Evolutionary conservation across 2,888 invertebrate genomes (phyloP).

Genomic region (Shargacucullia verbasci): DNA sequence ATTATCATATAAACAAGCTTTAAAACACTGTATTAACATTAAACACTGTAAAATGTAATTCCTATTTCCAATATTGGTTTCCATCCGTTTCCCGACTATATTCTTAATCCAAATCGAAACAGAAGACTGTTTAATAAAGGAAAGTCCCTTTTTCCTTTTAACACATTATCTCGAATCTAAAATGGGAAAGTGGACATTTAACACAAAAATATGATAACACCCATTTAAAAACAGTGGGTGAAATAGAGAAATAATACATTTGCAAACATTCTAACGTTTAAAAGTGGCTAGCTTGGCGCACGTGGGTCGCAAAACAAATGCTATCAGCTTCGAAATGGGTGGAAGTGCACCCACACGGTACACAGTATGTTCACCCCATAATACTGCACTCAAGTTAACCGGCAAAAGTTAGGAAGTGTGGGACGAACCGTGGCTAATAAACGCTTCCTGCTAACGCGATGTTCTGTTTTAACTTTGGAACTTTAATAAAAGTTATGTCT

Average conservation of each 20-base stretch:
- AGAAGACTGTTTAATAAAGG: too few species aligned
- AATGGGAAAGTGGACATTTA: not conserved
- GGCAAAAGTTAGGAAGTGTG: conserved; percentile 23
- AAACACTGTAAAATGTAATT: too few species aligned
- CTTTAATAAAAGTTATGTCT: conserved; percentile 8
- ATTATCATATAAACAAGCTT: too few species aligned
- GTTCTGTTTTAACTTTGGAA: conserved; percentile 17
- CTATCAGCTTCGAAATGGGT: conserved; percentile 19
- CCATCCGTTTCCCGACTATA: too few species aligned
- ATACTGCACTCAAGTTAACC: conserved; percentile 30
- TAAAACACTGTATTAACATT: too few species aligned
- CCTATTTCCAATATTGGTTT: too few species aligned
- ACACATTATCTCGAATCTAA: not conserved
- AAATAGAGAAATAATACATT: conserved; percentile 17
- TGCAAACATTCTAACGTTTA: conserved; percentile 14
- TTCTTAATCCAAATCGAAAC: too few species aligned
- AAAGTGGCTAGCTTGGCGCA: conserved; percentile 15
- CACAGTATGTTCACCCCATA: conserved; percentile 3
- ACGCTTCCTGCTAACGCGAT: conserved; percentile 15
- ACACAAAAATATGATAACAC: conserved; percentile 7
- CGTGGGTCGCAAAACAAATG: conserved; percentile 37
- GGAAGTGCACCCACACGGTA: conserved; percentile 27
- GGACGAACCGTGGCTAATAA: conserved; percentile 32
- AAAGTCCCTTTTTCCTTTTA: too few species aligned
- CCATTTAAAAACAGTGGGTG: conserved; percentile 13